A percentile compares a stretch with the other conserved stretches of the same genome.
phyloP scores from a whole-genome alignment of 2,113 vertebrate genomes.

The Sander lucioperca region DNA sequence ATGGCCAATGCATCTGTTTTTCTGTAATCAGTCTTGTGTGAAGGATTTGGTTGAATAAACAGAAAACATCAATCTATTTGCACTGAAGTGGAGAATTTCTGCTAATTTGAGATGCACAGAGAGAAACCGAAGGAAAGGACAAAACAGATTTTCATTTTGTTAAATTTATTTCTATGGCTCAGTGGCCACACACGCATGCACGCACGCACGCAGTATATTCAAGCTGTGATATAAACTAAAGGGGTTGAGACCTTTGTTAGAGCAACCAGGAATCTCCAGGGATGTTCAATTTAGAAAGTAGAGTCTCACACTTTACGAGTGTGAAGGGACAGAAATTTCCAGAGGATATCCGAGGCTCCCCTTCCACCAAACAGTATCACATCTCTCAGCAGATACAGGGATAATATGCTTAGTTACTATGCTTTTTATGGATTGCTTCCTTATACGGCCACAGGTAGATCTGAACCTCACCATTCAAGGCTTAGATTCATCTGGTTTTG shows the following conservation, averaged over 20 bases:
- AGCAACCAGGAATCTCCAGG: constrained; percentile 18
- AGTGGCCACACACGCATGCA: neutral
- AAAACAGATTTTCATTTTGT: constrained; percentile 24
- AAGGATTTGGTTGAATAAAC: constrained; percentile 25
- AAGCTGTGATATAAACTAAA: constrained; percentile 41
- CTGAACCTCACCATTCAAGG: neutral
- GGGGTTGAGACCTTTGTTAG: constrained; percentile 30
- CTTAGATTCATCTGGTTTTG: neutral
- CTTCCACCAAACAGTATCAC: neutral
- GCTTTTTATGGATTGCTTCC: neutral
- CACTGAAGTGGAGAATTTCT: constrained; percentile 21
- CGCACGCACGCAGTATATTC: constrained; percentile 12
- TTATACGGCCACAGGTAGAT: neutral
- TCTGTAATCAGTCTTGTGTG: constrained; percentile 7
- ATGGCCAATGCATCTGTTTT: constrained; percentile 6
- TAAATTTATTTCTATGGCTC: neutral
- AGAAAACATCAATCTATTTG: constrained; percentile 20
- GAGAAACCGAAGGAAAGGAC: constrained; percentile 22
- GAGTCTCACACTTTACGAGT: neutral
- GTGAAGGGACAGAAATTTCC: constrained; percentile 39
- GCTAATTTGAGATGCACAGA: constrained; percentile 20
- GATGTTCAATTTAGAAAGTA: constrained; percentile 30
- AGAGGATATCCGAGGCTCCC: neutral
- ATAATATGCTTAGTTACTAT: neutral
- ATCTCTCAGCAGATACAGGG: neutral